phyloP scores from a whole-genome alignment of 2,888 invertebrate genomes.

The Chromoteleia sp. region DNA sequence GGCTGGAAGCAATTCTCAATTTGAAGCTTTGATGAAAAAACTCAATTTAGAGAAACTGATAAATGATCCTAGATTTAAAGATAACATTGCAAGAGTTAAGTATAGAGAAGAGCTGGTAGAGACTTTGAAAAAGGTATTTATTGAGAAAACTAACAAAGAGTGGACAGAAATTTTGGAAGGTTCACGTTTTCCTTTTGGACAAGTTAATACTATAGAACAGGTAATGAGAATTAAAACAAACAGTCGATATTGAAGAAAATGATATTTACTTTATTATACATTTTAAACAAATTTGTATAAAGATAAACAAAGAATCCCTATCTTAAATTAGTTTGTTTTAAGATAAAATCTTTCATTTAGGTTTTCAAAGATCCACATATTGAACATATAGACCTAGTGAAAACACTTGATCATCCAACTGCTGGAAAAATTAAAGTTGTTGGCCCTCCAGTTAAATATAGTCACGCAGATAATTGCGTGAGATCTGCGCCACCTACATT shows the following conservation, averaged over 20 bases:
- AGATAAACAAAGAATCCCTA: no score
- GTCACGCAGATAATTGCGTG: conserved; percentile 89
- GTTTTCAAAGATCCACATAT: conserved; percentile 96
- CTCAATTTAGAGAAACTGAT: conserved; percentile 88
- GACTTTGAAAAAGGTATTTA: conserved; percentile 87
- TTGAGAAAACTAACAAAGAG: conserved; percentile 89
- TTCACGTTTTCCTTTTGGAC: conserved; percentile 94
- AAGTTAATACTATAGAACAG: conserved; percentile 93
- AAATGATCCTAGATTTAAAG: conserved; percentile 88
- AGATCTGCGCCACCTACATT: conserved; percentile 92
- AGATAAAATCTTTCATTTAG: conserved; percentile 78
- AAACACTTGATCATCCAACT: conserved; percentile 89
- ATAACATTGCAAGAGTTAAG: conserved; percentile 91
- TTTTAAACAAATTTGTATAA: no score
- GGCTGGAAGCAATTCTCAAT: conserved; percentile 94
- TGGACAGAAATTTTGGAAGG: conserved; percentile 91
- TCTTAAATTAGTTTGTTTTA: no score
- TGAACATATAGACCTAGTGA: conserved; percentile 89
- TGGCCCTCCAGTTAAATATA: conserved; percentile 94
- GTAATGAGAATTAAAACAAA: conserved; percentile 78
- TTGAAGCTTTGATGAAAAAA: conserved; percentile 89
- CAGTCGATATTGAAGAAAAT: conserved; percentile 1
- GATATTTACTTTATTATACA: no score
- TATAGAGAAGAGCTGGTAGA: conserved; percentile 90
- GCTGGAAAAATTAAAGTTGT: conserved; percentile 91